A percentile compares a stretch with the other conserved stretches of the same genome.
phyloP scores from a whole-genome alignment of 2,113 vertebrate genomes.

The Alces alces region DNA sequence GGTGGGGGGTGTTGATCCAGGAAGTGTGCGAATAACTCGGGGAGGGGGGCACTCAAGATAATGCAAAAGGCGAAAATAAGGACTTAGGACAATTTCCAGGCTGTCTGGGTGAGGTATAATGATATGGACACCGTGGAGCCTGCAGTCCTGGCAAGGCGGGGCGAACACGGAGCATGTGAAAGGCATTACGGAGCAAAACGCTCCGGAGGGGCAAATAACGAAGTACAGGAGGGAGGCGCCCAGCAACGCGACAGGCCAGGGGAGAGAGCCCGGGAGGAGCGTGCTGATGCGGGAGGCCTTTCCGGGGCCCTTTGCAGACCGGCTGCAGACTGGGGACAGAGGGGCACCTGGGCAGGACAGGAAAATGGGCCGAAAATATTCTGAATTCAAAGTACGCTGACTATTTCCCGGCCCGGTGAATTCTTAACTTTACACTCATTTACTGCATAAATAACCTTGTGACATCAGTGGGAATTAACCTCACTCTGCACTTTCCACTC shows the following conservation, averaged over 20 bases:
- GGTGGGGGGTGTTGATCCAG: background rate
- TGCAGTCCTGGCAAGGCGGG: background rate
- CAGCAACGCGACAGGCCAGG: background rate
- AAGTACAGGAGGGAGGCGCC: background rate
- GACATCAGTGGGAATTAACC: background rate
- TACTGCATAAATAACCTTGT: background rate
- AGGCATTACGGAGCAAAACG: background rate
- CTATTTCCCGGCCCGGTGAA: background rate
- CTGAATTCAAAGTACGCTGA: background rate
- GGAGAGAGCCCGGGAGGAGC: background rate
- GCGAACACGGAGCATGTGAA: background rate
- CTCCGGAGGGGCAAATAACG: background rate
- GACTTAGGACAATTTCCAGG: background rate
- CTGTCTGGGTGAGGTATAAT: background rate
- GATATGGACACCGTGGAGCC: background rate
- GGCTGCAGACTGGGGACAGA: too few species aligned
- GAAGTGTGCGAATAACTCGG: background rate
- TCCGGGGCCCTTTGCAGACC: background rate
- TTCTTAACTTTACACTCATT: background rate
- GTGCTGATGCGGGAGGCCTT: background rate
- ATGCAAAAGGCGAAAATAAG: background rate
- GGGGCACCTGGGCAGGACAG: background rate
- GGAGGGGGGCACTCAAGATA: background rate
- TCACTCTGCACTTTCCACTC: background rate
- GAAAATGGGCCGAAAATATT: too few species aligned